Percentiles rank a stretch among this genome's conserved stretches.
Evolutionary conservation across 1,140 invertebrate species (phyloP).

Genomic region (Amphibalanus amphitrite): DNA sequence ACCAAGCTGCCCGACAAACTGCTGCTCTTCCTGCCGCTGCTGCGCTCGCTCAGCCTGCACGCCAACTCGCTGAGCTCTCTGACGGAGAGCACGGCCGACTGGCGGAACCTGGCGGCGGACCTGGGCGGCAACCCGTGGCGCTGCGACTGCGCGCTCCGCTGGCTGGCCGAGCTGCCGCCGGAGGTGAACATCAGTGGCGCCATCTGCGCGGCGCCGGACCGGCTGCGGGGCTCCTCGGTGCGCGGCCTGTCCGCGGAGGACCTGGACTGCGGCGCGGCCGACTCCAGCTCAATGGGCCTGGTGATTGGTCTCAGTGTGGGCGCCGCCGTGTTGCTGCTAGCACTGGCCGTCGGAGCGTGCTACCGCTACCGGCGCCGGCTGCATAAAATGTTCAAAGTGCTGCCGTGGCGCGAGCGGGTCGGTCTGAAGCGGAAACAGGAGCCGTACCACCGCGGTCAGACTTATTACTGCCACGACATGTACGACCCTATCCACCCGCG

Average conservation of each 20-base stretch:
- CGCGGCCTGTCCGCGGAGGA: background rate
- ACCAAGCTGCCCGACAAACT: background rate
- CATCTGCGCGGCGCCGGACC: background rate
- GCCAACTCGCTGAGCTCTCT: slow-evolving; percentile 12
- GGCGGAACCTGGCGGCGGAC: slow-evolving; percentile 11
- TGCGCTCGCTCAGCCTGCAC: slow-evolving; percentile 12
- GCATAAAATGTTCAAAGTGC: background rate
- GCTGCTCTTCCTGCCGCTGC: background rate
- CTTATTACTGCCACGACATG: slow-evolving; percentile 2
- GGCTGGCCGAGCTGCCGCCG: slow-evolving; percentile 13
- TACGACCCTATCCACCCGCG: slow-evolving; percentile 1
- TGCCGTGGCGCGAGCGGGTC: slow-evolving; percentile 4
- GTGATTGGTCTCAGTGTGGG: background rate
- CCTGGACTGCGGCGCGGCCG: background rate
- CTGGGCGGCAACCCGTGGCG: slow-evolving; percentile 17
- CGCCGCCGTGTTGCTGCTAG: background rate
- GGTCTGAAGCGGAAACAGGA: background rate
- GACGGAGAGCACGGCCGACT: slow-evolving; percentile 8
- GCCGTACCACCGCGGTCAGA: background rate
- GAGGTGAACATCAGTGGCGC: background rate
- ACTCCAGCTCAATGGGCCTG: background rate
- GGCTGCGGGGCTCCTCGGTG: background rate
- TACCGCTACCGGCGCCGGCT: background rate
- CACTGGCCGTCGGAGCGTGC: background rate
- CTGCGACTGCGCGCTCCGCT: slow-evolving; percentile 15